Conservation (phyloP, 2,113 vertebrate genomes). For the Aptenodytes forsteri region DNA sequence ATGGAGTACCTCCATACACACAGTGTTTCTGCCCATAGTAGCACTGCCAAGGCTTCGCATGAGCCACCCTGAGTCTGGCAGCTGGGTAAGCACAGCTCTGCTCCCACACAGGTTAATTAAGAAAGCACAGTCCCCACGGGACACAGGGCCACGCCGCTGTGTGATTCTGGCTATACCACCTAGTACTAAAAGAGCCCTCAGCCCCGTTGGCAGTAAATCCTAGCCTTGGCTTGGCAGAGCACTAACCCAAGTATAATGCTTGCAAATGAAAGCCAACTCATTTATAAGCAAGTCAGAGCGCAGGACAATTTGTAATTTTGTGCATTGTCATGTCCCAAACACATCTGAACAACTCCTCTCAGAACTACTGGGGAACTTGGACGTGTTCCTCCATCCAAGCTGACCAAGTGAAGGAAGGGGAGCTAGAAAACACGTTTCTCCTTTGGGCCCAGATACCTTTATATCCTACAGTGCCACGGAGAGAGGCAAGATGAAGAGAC, state of each 20-base stretch:
- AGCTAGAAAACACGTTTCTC: neutral
- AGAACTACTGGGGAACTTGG: neutral
- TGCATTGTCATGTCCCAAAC: neutral
- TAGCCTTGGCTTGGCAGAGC: neutral
- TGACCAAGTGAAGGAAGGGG: neutral
- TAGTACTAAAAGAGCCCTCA: neutral
- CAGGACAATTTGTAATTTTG: neutral
- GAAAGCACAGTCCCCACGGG: neutral
- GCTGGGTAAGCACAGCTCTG: neutral
- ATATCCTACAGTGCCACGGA: neutral
- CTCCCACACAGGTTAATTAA: neutral
- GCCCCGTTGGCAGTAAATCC: neutral
- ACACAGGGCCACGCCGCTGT: neutral
- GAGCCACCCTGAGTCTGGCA: neutral
- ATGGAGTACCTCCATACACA: neutral
- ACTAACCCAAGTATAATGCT: neutral
- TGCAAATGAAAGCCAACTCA: neutral
- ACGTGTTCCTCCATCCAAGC: neutral
- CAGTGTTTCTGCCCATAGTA: neutral
- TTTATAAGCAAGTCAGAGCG: neutral
- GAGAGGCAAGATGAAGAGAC: neutral
- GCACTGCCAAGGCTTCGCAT: neutral
- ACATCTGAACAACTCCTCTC: neutral
- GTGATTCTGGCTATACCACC: neutral
- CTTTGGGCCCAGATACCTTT: neutral